phyloP scores from a whole-genome alignment of 2,113 vertebrate genomes.

The Helogale parvula region DNA sequence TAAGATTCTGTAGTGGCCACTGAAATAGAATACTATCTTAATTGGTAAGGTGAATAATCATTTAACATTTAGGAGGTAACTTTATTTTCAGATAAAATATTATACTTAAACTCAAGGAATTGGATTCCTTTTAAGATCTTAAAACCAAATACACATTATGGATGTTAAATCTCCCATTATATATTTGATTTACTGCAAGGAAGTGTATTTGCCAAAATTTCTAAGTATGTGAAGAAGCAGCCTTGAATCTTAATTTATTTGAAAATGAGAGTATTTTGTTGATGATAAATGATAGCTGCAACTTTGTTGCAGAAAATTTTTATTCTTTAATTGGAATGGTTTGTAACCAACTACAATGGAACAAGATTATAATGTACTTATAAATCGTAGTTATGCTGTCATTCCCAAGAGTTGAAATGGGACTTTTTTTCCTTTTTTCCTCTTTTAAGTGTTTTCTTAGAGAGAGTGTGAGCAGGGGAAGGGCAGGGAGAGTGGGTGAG shows the following conservation, averaged over 20 bases:
- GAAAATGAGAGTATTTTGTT: neutral
- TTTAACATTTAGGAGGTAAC: neutral
- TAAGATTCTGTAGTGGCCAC: neutral
- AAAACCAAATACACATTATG: neutral
- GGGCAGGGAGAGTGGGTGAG: too few relatives aligned
- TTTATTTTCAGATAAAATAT: slow-evolving; percentile 21
- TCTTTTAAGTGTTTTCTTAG: too few relatives aligned
- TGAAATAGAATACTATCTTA: neutral
- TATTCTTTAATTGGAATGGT: neutral
- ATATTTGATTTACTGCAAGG: neutral
- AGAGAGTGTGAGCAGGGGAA: too few relatives aligned
- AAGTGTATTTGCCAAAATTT: neutral
- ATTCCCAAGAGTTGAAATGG: neutral
- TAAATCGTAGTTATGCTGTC: neutral
- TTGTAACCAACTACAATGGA: neutral
- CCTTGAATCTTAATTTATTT: neutral
- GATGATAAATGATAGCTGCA: neutral
- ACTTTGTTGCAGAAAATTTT: neutral
- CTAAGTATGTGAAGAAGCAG: neutral
- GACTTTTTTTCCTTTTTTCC: too few relatives aligned
- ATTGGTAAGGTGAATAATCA: neutral
- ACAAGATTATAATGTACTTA: neutral
- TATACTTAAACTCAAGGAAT: neutral
- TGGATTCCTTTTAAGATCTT: neutral
- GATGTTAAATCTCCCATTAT: neutral